These are phyloP conservation scores for Esperia sulphurella DNA, from an alignment of 2,888 invertebrate genomes.

Conservation along the genomic window DNA sequence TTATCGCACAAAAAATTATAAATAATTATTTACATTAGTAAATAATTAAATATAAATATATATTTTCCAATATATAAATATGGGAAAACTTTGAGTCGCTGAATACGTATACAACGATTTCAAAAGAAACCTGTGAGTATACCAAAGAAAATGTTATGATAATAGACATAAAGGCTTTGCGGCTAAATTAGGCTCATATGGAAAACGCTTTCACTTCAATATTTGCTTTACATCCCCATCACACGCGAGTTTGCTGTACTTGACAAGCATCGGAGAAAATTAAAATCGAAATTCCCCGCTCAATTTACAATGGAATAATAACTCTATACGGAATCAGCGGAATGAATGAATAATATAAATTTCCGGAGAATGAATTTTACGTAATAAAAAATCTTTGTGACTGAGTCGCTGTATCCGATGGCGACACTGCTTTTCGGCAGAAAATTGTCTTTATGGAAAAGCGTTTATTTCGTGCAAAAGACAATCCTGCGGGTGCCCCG, in stretches of 20 bases:
- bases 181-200: not conserved
- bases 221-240: not conserved
- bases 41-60: too few species aligned
- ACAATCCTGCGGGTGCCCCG: constrained; percentile 26
- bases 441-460: constrained; percentile 41
- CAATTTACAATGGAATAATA: constrained; percentile 30
- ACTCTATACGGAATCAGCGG: constrained; percentile 25
- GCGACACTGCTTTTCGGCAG: constrained; percentile 32
- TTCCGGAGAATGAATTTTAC: constrained; percentile 26
- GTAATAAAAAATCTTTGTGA: constrained; percentile 35
- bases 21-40: too few species aligned
- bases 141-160: too few species aligned
- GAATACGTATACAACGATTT: too few species aligned
- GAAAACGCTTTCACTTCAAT: not conserved
- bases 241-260: not conserved
- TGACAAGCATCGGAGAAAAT: not conserved
- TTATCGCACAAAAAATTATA: too few species aligned
- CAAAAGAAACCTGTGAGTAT: too few species aligned
- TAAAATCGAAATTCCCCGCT: constrained; percentile 8
- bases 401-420: constrained; percentile 26
- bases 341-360: constrained; percentile 31
- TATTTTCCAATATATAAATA: too few species aligned
- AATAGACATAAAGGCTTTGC: not conserved
- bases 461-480: constrained; percentile 39
- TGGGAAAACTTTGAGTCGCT: too few species aligned